Evolutionary conservation across 2,888 invertebrate genomes (phyloP).

Genomic region (Anorthoa munda): DNA sequence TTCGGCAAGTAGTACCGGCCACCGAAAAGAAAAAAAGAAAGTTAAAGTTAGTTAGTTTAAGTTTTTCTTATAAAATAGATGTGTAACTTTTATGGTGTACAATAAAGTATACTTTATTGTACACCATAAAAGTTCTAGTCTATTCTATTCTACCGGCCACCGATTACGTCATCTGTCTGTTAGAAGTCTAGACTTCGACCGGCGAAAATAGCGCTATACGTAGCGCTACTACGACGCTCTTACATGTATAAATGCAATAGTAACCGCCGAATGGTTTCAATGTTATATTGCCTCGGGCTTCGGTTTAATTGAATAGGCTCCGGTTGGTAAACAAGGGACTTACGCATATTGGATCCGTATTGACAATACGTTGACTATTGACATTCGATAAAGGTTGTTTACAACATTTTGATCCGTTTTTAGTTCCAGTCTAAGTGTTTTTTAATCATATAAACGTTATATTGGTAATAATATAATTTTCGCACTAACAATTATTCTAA

Average conservation of each 20-base stretch:
- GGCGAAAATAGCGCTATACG: neutral
- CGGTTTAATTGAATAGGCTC: slow-evolving; percentile 12
- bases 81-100: no score
- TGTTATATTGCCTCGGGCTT: slow-evolving; percentile 5
- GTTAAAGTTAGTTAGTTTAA: no score
- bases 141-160: no score
- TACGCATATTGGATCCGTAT: slow-evolving; percentile 9
- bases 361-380: neutral
- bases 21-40: no score
- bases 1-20: neutral
- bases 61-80: no score
- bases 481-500: no score
- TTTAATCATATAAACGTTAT: no score
- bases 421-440: no score
- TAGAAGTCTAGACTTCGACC: slow-evolving; percentile 31
- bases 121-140: no score
- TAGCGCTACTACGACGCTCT: neutral
- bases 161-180: slow-evolving; percentile 27
- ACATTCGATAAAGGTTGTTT: neutral
- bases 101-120: no score
- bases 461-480: no score
- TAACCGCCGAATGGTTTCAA: neutral
- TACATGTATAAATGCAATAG: neutral
- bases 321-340: neutral
- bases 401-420: no score